Evolutionary conservation across 2,797 vertebrate species (phyloP).

Genomic region (Parotocinclus haroldoi): DNA sequence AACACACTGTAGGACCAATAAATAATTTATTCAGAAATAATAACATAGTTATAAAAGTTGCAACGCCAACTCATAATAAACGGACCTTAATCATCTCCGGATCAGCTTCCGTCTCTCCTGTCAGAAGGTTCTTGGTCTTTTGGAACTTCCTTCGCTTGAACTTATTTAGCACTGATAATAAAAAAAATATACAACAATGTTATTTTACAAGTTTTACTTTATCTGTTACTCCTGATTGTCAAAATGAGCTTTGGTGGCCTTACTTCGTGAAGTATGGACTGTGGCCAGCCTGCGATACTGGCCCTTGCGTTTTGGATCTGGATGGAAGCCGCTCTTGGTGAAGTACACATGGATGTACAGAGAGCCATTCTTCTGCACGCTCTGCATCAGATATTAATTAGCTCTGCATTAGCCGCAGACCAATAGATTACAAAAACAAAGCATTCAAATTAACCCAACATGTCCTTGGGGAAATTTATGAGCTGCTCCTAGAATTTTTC

Average conservation of each 20-base stretch:
- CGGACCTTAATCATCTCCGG: constrained; percentile 84
- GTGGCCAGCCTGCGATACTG: constrained; percentile 89
- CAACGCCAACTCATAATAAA: background rate
- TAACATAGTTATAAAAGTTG: too few relatives aligned
- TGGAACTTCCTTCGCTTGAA: constrained; percentile 89
- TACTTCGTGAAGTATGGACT: constrained; percentile 85
- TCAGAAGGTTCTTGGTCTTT: constrained; percentile 95
- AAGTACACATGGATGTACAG: constrained; percentile 91
- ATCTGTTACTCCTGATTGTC: background rate
- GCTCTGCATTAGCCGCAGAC: too few relatives aligned
- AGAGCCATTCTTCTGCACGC: constrained; percentile 83
- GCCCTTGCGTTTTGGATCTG: constrained; percentile 88
- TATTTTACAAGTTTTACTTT: background rate
- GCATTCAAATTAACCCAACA: too few relatives aligned
- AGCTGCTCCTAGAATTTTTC: too few relatives aligned
- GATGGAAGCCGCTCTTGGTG: constrained; percentile 95
- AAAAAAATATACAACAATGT: constrained; percentile 15
- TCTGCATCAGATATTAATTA: constrained; percentile 71
- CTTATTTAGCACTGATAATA: constrained; percentile 96
- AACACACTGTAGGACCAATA: too few relatives aligned
- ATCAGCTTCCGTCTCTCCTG: constrained; percentile 90
- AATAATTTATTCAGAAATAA: background rate
- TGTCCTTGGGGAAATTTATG: too few relatives aligned
- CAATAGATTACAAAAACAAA: background rate
- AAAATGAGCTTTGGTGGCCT: constrained; percentile 43